Base-by-base conservation (phyloP, 2,113 vertebrate genomes). In the Equus przewalskii region DNA sequence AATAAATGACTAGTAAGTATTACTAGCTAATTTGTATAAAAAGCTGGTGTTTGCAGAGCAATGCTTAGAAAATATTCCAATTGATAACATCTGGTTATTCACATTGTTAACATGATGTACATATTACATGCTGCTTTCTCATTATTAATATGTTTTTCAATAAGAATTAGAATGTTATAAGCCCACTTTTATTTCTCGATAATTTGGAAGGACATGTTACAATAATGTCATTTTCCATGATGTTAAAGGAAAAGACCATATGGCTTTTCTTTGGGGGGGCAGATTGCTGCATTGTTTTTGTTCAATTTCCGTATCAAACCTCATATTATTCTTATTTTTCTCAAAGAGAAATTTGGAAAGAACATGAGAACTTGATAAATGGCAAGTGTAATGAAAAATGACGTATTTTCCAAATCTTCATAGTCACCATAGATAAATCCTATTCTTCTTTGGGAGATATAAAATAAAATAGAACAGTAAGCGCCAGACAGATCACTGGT, bases 1-100 rank as follows among this genome's bases (percentile, higher is more conserved):
- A 96, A 85, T 89, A 93, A 89, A 67, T 44, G 36, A 5, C 60
- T 62, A 13, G 82, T 54, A 73, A 67, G 91, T 89, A 62, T 76
- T 24, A 65, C 14, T 44, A 54, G 28, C 60, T 79, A 56, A 84
- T 65, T 81, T 93, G 19, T 19, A 49, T 33, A 24, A 60, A 73
- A 60, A 58, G 56, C 64, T 51, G 21, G 36, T 41, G 54, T 73
- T 72, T 85, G 28, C 58, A 62, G 24, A 67, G 30, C 60, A 76
- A 44, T 72, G 14, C 62, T 89, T 33, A 67, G 67, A 85, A 87
- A 79, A 91, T 11, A 62, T 36, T 80, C n/a, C 19, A 44, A 22
- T 12, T 41, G 62, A 91, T 91, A 85, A 82, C 49, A 85, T 73
- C 84, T 88, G 67, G 36, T 33, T 84, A 80, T 78, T 87, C 64